Evolutionary conservation across 35 echinoderm and acorn worm genomes (phyloP), one percentile per base, ranked within the genome.

Genomic region (Lytechinus variegatus): DNA sequence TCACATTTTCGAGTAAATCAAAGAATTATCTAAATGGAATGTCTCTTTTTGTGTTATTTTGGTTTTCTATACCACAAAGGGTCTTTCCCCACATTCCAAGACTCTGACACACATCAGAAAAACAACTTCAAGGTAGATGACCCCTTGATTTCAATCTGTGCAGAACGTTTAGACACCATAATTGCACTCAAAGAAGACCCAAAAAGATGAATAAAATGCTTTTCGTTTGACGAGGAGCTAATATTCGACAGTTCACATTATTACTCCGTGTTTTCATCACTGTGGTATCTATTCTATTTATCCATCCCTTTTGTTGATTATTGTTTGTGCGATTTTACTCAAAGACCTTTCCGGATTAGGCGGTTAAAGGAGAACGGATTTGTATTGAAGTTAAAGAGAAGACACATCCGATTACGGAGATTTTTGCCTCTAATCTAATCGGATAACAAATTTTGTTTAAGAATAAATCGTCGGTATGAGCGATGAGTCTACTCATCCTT

Each of bases 311-410:
- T 90, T 90, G 88, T 90, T 90, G 29, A 51, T 33, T 9, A 44
- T 52, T 89, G 87, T 89, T 89, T 89, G 28, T 53, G 52, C 87
- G 27, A 89, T 51, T 44, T 90, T 90, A 52, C 52, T 90, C 8
- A 90, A 52, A 79, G 28, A 10, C 27, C 88, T 90, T 90, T 90
- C 88, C 88, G 88, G 88, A 90, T 52, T 90, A 90, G 11, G 88
- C 52, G 88, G 88, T 90, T 90, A 29, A 51, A 33, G 27, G 14
- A 19, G 6, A 79, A n/a, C 8, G 19, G 66, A 79, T 79, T n/a
- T n/a, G 66, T 7, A 79, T 79, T 79, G 66, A 79, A 79, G 19
- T 79, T 79, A 79, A 16, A 79, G 66, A 79, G 19, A 79, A 79
- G 66, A 79, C 7, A 16, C 66, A 79, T 79, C 66, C 66, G 66